A percentile compares a stretch with the other conserved stretches of the same genome.
Evolutionary conservation across 1,140 invertebrate species (phyloP).

Genomic region (Eulimnadia texana): DNA sequence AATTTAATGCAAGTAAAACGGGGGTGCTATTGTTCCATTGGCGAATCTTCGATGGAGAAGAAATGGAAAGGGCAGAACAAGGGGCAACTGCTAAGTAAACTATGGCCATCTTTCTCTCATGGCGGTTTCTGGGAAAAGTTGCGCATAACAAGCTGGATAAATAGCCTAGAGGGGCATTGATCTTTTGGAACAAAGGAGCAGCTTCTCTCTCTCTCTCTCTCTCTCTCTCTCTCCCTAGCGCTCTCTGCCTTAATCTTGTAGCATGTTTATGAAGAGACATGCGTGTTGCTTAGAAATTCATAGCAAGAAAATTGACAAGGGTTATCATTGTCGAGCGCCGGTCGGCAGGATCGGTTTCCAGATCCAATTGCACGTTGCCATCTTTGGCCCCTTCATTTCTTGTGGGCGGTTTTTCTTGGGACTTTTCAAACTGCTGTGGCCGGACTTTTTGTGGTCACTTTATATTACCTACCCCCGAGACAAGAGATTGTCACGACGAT

Average conservation of each 20-base stretch:
- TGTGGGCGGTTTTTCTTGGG: too few species aligned
- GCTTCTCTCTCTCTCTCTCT: slow-evolving; percentile 10
- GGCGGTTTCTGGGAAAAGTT: background rate
- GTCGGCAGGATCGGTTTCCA: background rate
- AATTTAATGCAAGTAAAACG: background rate
- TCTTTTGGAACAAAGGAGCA: slow-evolving; percentile 6
- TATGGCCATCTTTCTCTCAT: background rate
- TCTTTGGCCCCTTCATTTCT: background rate
- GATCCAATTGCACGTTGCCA: background rate
- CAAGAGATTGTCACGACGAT: too few species aligned
- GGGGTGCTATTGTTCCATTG: background rate
- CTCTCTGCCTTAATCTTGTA: slow-evolving; percentile 9
- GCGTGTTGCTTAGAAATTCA: background rate
- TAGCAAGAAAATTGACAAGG: background rate
- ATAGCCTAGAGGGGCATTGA: background rate
- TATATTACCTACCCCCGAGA: too few species aligned
- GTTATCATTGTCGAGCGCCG: background rate
- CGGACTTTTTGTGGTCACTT: too few species aligned
- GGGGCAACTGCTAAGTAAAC: background rate
- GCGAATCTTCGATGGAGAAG: background rate
- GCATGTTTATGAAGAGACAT: background rate
- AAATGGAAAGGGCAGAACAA: background rate
- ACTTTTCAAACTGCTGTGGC: too few species aligned
- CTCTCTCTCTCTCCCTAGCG: slow-evolving; percentile 11
- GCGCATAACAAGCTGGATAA: background rate